A percentile compares a stretch with the other conserved stretches of the same genome.
Evolutionary conservation across 2,797 vertebrate species (phyloP).

Genomic region (Hipposideros larvatus): DNA sequence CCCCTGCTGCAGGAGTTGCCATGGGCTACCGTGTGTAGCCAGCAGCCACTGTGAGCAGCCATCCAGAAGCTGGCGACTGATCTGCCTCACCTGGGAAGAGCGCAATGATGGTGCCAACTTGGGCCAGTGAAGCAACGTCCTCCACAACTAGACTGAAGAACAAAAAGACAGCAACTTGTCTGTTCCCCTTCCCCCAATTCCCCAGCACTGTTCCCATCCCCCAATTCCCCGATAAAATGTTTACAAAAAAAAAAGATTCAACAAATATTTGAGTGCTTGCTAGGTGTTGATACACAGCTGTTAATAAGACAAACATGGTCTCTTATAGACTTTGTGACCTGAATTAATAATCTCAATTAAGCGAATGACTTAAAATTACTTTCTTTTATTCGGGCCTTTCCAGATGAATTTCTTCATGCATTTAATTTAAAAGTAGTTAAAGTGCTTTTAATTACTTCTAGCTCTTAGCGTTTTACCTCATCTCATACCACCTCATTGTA

Average conservation of each 20-base stretch:
- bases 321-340: background rate
- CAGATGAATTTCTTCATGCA: background rate
- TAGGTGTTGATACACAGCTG: background rate
- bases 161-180: no score
- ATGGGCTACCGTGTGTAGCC: no score
- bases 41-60: no score
- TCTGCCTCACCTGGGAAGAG: no score
- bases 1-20: no score
- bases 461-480: background rate
- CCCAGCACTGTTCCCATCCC: no score
- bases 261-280: background rate
- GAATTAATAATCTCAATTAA: constrained; percentile 13
- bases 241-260: background rate
- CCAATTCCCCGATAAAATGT: no score
- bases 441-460: background rate
- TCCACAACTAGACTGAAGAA: no score
- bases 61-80: no score
- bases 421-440: constrained; percentile 36
- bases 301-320: background rate
- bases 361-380: background rate
- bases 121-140: no score
- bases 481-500: background rate
- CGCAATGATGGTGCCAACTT: no score
- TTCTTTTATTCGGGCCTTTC: background rate
- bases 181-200: no score